Base-by-base conservation (phyloP, 2,888 invertebrate species). In the Linhomoeus sp. region DNA sequence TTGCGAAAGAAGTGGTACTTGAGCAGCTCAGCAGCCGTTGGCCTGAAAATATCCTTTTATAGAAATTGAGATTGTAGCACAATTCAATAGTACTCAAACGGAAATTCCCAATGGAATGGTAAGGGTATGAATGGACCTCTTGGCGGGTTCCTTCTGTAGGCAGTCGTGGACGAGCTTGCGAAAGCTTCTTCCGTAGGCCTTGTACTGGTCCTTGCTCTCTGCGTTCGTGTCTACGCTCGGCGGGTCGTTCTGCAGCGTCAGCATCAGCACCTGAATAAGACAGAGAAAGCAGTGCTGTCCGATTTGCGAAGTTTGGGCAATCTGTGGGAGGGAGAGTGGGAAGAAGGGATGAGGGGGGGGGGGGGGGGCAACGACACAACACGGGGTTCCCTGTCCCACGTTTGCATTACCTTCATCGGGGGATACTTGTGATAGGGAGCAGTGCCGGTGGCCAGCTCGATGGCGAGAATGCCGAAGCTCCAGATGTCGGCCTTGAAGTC, bases 351-450 rank as follows among this genome's bases (percentile, higher is more conserved):
- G n/a, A n/a, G n/a, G n/a, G n/a, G n/a, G n/a, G n/a, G n/a, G n/a
- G n/a, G n/a, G n/a, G n/a, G n/a, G n/a, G n/a, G n/a, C n/a, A n/a
- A n/a, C n/a, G n/a, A n/a, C n/a, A n/a, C n/a, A n/a, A n/a, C n/a
- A n/a, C n/a, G n/a, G n/a, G n/a, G n/a, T n/a, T n/a, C n/a, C n/a
- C n/a, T n/a, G n/a, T n/a, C n/a, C n/a, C n/a, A n/a, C n/a, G n/a
- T n/a, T n/a, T n/a, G n/a, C n/a, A n/a, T n/a, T n/a, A 64, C 85
- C 72, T 97, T 97, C 92, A 97, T 92, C 1, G 97, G 90, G 33
- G 97, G 90, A 66, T 85, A 94, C 67, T 88, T 92, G 66, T 94
- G 92, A 66, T 97, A 97, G 0, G 97, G 97, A 0, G 97, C 94
- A 0, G 90, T 90, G 40, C 88, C 88, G 1, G 88, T 86, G 1